phyloP scores from a whole-genome alignment of 1,140 invertebrate genomes.

The Conus betulinus region DNA sequence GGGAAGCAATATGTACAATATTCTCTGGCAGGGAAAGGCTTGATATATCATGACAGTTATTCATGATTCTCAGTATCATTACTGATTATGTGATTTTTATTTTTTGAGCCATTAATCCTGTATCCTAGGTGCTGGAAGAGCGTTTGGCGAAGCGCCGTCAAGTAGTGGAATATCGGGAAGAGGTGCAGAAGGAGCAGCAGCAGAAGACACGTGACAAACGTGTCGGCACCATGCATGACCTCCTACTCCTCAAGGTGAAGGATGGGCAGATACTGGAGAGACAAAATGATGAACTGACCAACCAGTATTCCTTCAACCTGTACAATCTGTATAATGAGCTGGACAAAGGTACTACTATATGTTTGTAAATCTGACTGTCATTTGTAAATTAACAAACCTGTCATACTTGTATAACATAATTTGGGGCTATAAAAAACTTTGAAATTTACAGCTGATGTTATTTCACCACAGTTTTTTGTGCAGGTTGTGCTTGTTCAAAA shows the following conservation, averaged over 20 bases:
- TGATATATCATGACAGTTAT: too few relatives aligned
- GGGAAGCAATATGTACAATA: too few relatives aligned
- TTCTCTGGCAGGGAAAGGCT: too few relatives aligned
- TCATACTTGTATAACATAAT: not conserved
- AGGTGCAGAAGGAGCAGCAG: slow-evolving; percentile 56
- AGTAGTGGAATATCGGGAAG: slow-evolving; percentile 57
- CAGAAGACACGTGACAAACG: slow-evolving; percentile 46
- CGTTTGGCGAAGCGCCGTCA: slow-evolving; percentile 62
- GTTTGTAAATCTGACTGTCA: not conserved
- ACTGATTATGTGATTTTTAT: too few relatives aligned
- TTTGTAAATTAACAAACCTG: not conserved
- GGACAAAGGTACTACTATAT: not conserved
- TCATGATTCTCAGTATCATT: too few relatives aligned
- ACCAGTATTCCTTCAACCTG: not conserved
- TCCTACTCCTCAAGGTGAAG: slow-evolving; percentile 52
- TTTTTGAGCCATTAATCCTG: too few relatives aligned
- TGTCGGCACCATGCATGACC: slow-evolving; percentile 48
- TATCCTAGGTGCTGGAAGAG: slow-evolving; percentile 63
- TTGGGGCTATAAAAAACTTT: too few relatives aligned
- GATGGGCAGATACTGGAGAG: slow-evolving; percentile 61
- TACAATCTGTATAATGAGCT: not conserved
- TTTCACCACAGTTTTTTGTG: not conserved
- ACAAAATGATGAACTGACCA: slow-evolving; percentile 42
- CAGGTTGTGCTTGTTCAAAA: not conserved
- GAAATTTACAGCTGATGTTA: not conserved